Base-by-base conservation (phyloP, 1,140 invertebrate genomes). In the Helicoverpa armigera region DNA sequence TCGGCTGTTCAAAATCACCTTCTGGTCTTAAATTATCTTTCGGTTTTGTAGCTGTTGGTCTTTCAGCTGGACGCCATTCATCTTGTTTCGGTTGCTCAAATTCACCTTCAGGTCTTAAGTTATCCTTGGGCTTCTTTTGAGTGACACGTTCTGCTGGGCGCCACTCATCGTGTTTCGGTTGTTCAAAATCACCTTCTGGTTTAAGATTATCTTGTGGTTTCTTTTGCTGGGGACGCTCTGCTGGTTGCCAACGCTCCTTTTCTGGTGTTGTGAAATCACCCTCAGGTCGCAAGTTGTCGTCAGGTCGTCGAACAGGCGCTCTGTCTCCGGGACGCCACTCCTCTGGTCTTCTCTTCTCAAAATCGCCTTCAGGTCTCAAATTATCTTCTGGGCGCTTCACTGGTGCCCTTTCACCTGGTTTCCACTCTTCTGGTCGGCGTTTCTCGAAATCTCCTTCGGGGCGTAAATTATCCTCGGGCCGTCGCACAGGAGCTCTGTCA, bases 401-500 rank as follows among this genome's bases (percentile, higher is more conserved):
- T 81, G 95, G 96, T 86, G 96, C 96, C 96, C 96, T 79, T 94
- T 95, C 74, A 82, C 95, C 90, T 96, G 96, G 82, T 96, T 96
- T 75, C 96, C 96, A 93, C 97, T 75, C 96, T 87, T 95, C 97
- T 96, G 2, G 96, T 97, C 91, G 96, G 97, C 23, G 14, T 95
- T 94, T 61, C 91, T 95, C 95, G 89, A 97, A 96, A 70, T 96
- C 94, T 3, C 96, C 96, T 88, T 96, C 95, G 1, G 95, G 94
- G 81, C 84, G 90, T 10, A 96, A 88, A 83, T 96, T 96, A 86
- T 97, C 96, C 88, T 90, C 94, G 9, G 95, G 96, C 76, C 84
- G 78, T 92, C 94, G 81, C 86, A 89, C 60, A 88, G 88, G 74
- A 87, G 91, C 69, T 61, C 94, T 87, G n/a, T 95, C 88, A 82